Evolutionary conservation across 2,888 invertebrate species (phyloP), one percentile per base, ranked within the genome.

Genomic region (Ferdinandea cuprea): DNA sequence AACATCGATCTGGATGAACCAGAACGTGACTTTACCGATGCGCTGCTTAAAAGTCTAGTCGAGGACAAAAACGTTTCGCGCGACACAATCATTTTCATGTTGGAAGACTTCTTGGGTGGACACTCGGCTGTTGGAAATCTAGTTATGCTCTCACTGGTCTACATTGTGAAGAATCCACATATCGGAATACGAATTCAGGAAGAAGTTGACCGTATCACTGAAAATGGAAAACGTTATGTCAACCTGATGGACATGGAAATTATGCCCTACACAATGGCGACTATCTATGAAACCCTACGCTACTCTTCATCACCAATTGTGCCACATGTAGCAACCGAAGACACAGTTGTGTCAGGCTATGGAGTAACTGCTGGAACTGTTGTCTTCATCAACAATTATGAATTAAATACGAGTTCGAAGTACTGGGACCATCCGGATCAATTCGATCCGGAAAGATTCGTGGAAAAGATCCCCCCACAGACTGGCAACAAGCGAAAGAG

Each of bases 91-190:
- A 94, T 96, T 46, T 96, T 94, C 87, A 96, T 96, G 92, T 89
- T 96, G 0, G 96, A 97, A 91, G 97, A 97, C 87, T 96, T 97
- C 87, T 91, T 97, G 3, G 97, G 97, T 0, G 97, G 97, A 0
- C 96, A 97, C 88, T 95, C 97, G 0, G 97, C 97, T 0, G 94
- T 97, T 9, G 96, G 96, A 0, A 97, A 97, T 88, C 91, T 97
- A 25, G 93, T 96, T 0, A 95, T 96, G 94, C 91, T 97, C 8
- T 93, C 94, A 4, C 89, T 97, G 0, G 94, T 95, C 0, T 93
- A 94, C 77, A 92, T 95, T 0, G 94, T 94, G 0, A 92, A 93
- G 73, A 92, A 95, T 88, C 94, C 94, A 0, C 92, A 93, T 59
- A 93, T 95, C 0, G 94, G 93, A 0, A 91, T 90, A 77, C 93